Evolutionary conservation across 2,113 vertebrate species (phyloP).

Genomic region (Tiliqua scincoides): DNA sequence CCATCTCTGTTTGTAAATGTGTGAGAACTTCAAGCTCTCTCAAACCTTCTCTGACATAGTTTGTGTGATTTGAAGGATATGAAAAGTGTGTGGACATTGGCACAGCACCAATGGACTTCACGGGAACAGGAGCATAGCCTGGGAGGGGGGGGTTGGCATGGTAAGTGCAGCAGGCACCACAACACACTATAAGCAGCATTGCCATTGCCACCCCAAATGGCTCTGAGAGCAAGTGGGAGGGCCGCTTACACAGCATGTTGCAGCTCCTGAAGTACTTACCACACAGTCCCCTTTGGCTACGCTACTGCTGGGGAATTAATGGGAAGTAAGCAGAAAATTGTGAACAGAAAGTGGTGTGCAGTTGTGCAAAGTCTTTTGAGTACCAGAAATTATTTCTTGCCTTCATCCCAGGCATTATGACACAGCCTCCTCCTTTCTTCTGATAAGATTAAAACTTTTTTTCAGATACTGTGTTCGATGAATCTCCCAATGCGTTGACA

Average conservation of each 20-base stretch:
- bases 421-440: not conserved
- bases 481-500: constrained; percentile 82
- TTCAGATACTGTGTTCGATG: constrained; percentile 80
- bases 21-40: not conserved
- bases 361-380: not conserved
- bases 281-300: too few species aligned
- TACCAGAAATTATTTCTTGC: not conserved
- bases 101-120: not conserved
- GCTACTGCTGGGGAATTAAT: not conserved
- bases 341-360: not conserved
- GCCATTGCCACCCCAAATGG: too few species aligned
- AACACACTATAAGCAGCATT: too few species aligned
- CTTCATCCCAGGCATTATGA: not conserved
- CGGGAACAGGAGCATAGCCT: too few species aligned
- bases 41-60: not conserved
- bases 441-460: constrained; percentile 30
- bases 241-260: too few species aligned
- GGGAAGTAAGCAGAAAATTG: not conserved
- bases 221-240: too few species aligned
- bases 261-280: too few species aligned
- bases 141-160: too few species aligned
- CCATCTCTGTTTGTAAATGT: too few species aligned
- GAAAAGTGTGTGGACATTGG: not conserved
- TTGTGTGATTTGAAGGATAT: not conserved
- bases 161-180: too few species aligned